Evolutionary conservation across 2,113 vertebrate species (phyloP), one percentile per base, ranked within the genome.

Genomic region (Gobiocypris rarus): DNA sequence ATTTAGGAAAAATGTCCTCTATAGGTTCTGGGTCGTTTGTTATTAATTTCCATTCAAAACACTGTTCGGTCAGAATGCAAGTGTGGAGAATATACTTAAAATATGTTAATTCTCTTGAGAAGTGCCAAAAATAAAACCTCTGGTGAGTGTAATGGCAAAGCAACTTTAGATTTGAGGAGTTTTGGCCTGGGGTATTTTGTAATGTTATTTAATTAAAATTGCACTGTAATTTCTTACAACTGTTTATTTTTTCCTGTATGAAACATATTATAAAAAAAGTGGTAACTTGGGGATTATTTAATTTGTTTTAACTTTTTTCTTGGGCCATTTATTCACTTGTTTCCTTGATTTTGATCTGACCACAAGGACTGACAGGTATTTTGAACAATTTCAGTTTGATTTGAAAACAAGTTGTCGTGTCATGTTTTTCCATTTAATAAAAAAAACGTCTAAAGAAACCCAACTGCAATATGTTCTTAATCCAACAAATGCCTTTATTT

Each of bases 171-270:
- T 69, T 61, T 41, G 56, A 61, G 54, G 63, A 71, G 52, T 76
- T 31, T 63, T 22, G 9, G 71, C 75, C 15, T 52, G 22, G 38
- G 22, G 67, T 86, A 86, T 83, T 74, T 79, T 50, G 3, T 67
- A 82, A 83, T 84, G 83, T 86, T 89, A 74, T 92, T 91, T 90
- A 85, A 86, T 88, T 81, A 59, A 65, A 90, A 89, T 89, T 92
- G 92, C 90, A 94, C 91, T 93, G 91, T 93, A 91, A 94, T 93
- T 93, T 94, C 92, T 89, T 91, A 84, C 81, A 88, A 81, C 88
- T 89, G 80, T 88, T 93, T 19, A 8, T 7, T 89, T 88, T 90
- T 78, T 89, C 89, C 31, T 81, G 85, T 87, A 67, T 58, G 59
- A 86, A 84, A 56, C n/a, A 26, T 76, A 54, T 31, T 50, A 56